These are phyloP conservation scores for Lottia scabra DNA, from an alignment of 2,888 invertebrate species.

Conservation along the genomic window DNA sequence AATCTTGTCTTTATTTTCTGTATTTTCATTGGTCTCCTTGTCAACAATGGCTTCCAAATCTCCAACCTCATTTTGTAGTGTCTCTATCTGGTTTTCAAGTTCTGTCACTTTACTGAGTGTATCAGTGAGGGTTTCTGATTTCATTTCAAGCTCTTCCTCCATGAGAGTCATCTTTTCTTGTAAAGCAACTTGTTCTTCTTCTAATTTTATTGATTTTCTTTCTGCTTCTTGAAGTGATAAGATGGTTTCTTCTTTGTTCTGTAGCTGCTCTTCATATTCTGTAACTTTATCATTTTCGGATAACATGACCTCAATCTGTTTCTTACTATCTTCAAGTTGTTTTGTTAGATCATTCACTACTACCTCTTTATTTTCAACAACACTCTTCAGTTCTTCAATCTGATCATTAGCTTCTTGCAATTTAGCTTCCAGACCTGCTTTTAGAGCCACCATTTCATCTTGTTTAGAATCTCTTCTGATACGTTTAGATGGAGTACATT, in stretches of 20 bases:
- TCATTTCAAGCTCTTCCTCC: background rate
- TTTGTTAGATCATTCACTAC: background rate
- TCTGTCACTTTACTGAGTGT: background rate
- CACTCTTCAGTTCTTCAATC: background rate
- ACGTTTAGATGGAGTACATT: background rate
- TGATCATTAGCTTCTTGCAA: background rate
- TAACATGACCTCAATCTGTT: background rate
- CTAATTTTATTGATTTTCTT: background rate
- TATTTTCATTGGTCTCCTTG: background rate
- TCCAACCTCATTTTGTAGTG: background rate
- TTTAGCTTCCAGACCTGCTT: background rate
- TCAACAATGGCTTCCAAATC: background rate
- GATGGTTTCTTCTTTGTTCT: background rate
- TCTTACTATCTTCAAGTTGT: background rate
- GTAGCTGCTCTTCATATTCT: background rate
- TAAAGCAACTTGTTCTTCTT: background rate
- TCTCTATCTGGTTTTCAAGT: background rate
- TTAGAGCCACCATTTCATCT: background rate
- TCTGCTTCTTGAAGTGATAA: background rate
- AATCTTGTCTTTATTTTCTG: conserved; percentile 1
- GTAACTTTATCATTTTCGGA: background rate
- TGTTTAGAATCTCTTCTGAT: background rate
- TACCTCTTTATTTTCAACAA: background rate
- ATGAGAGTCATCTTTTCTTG: background rate
- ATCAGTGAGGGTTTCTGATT: background rate